Evolutionary conservation across 2,888 invertebrate species (phyloP).

Genomic region (Chymomyza caudatula): DNA sequence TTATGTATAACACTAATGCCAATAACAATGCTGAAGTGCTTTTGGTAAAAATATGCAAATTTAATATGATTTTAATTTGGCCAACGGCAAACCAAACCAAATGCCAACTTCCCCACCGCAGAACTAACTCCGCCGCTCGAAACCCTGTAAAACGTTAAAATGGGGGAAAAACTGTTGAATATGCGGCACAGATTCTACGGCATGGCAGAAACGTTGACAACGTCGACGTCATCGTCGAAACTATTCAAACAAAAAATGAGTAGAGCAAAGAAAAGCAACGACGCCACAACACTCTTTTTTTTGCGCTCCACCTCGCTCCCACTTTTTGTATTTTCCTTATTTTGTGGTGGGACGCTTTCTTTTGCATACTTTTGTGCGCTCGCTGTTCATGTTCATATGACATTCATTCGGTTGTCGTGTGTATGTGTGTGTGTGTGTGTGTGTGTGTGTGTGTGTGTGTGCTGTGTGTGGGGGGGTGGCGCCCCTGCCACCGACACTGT

Average conservation of each 20-base stretch:
- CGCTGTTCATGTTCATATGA: neutral
- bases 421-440: conserved; percentile 5
- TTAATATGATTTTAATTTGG: conserved; percentile 74
- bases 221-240: neutral
- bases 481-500: conserved; percentile 4
- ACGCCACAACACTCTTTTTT: neutral
- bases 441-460: conserved; percentile 17
- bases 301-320: neutral
- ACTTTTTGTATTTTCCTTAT: neutral
- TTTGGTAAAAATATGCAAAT: conserved; percentile 64
- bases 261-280: neutral
- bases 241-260: conserved; percentile 1
- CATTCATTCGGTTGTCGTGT: neutral
- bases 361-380: conserved; percentile 5
- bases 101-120: neutral
- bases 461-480: conserved; percentile 28
- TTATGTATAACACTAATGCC: neutral
- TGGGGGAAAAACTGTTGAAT: conserved; percentile 2
- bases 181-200: neutral
- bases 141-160: neutral
- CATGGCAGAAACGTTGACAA: neutral
- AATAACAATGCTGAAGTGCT: neutral
- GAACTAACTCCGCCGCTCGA: neutral
- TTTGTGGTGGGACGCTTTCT: neutral
- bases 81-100: conserved; percentile 24